Conservation (phyloP, 1,140 invertebrate species). For the Aphidius gifuensis region DNA sequence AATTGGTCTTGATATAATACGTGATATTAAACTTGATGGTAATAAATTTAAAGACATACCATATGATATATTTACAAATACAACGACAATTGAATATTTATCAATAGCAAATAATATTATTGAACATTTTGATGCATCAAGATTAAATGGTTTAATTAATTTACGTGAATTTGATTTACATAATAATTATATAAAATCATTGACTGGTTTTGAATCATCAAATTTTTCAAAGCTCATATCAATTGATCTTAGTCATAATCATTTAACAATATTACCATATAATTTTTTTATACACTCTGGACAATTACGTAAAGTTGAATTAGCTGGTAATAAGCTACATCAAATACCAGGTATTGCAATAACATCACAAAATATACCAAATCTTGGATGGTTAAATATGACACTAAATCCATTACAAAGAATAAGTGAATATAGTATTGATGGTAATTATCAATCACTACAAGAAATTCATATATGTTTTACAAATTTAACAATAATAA, state of each 20-base stretch:
- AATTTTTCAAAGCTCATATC: slow-evolving; percentile 70
- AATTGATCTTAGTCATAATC: slow-evolving; percentile 74
- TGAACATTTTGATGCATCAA: slow-evolving; percentile 69
- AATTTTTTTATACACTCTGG: slow-evolving; percentile 76
- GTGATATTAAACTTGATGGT: slow-evolving; percentile 71
- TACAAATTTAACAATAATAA: slow-evolving; percentile 81
- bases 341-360: slow-evolving; percentile 77
- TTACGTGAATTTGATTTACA: slow-evolving; percentile 74
- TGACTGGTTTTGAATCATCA: slow-evolving; percentile 72
- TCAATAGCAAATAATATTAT: slow-evolving; percentile 72
- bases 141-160: slow-evolving; percentile 68
- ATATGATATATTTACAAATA: slow-evolving; percentile 71
- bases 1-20: slow-evolving; percentile 65
- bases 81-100: slow-evolving; percentile 70
- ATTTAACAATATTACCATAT: slow-evolving; percentile 70
- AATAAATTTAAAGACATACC: slow-evolving; percentile 75
- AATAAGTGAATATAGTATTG: slow-evolving; percentile 65
- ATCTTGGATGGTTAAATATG: slow-evolving; percentile 72
- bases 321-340: slow-evolving; percentile 77
- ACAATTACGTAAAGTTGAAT: slow-evolving; percentile 69
- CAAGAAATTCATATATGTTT: slow-evolving; percentile 77
- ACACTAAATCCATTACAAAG: slow-evolving; percentile 76
- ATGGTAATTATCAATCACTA: slow-evolving; percentile 66
- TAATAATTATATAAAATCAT: slow-evolving; percentile 70
- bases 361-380: slow-evolving; percentile 70